These are phyloP conservation scores for Drosophila pseudoobscura DNA, from an alignment of 1,140 invertebrate species.

Conservation along the genomic window DNA sequence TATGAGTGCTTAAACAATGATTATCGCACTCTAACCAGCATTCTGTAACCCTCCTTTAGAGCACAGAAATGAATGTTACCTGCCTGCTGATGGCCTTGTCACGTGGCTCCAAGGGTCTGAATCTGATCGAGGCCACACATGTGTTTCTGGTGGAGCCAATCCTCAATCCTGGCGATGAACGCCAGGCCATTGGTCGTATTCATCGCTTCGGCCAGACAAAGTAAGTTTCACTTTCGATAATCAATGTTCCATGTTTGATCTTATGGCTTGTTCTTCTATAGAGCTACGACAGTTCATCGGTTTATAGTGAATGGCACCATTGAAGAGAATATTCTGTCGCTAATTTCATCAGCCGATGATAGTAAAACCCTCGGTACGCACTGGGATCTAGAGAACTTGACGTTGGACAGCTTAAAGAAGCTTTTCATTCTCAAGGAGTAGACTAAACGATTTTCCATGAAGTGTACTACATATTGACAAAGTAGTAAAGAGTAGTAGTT, in stretches of 20 bases:
- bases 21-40: background rate
- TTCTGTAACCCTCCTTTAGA: conserved; percentile 49
- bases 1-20: background rate
- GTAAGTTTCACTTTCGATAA: conserved; percentile 66
- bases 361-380: conserved; percentile 55
- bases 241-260: background rate
- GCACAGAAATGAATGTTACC: conserved; percentile 84
- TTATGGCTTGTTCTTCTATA: conserved; percentile 53
- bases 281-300: conserved; percentile 87
- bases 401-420: conserved; percentile 57
- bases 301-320: conserved; percentile 89
- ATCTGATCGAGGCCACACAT: conserved; percentile 91
- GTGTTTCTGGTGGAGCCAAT: conserved; percentile 91
- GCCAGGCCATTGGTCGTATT: conserved; percentile 91
- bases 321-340: conserved; percentile 87
- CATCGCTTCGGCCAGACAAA: conserved; percentile 92
- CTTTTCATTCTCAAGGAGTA: conserved; percentile 55
- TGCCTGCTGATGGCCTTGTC: conserved; percentile 88
- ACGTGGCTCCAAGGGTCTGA: conserved; percentile 90
- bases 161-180: conserved; percentile 89
- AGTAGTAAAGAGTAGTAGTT: too few species aligned
- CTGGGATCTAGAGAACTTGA: conserved; percentile 76
- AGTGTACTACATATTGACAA: too few species aligned
- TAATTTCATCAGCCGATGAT: conserved; percentile 65
- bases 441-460: too few species aligned